Evolutionary conservation across 2,888 invertebrate species (phyloP), one percentile per base, ranked within the genome.

Genomic region (Microctonus hyperodae): DNA sequence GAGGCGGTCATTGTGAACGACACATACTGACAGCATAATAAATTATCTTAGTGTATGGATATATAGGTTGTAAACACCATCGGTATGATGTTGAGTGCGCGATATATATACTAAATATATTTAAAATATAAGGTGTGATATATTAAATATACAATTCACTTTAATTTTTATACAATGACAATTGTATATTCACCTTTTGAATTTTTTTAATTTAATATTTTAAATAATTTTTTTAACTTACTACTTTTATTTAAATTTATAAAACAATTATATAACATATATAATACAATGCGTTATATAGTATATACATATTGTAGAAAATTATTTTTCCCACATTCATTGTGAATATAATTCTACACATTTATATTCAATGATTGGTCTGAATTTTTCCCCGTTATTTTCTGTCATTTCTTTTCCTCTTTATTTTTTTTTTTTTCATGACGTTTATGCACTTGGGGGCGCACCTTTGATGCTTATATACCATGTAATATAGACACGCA

Each of bases 11-110:
- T 79, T 79, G 77, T 78, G 78, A 79, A 76, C 80, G 81, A 81
- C 79, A 79, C 16, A 44, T 79, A 81, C 80, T 80, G 81, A 81
- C 81, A 81, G 81, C 78, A 80, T 81, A 80, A 81, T 81, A 81
- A 80, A 81, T 81, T 80, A 81, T 81, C 77, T 71, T 68, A 51
- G 61, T 53, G 64, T 51, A 69, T 59, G 53, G 63, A 63, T 56
- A 64, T 56, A 64, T 50, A 25, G 65, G 50, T 59, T 68, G 59
- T 50, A 68, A 61, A 64, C 60, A 64, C 53, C 63, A 67, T 53
- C 60, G n/a, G 13, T 55, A n/a, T 33, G 2, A 5, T 25, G 13
- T 28, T 31, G 22, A 25, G 48, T 33, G 16, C n/a, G 31, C 16
- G 10, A 56, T 20, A 20, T 56, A 20, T 56, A 31, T 16, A 25